A percentile compares a stretch with the other conserved stretches of the same genome.
phyloP scores from a whole-genome alignment of 2,113 vertebrate species.

The Hypomesus transpacificus region DNA sequence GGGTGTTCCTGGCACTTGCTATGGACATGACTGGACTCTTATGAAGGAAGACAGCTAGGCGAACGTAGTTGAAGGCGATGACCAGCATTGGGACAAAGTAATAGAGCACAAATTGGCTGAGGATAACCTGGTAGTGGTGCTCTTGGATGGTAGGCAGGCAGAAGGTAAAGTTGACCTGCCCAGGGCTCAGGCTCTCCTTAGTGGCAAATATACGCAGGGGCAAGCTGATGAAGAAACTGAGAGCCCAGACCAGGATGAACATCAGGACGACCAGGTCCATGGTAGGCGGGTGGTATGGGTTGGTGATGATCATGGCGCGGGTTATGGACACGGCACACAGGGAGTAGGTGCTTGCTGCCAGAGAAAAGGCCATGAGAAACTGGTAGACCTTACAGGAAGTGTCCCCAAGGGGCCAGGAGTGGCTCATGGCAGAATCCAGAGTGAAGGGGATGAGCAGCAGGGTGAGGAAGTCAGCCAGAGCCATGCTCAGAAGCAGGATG shows the following conservation, averaged over 20 bases:
- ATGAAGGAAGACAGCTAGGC: slow-evolving; percentile 67
- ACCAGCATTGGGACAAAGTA: slow-evolving; percentile 69
- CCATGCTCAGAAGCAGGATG: slow-evolving; percentile 72
- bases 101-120: slow-evolving; percentile 72
- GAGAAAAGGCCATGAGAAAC: slow-evolving; percentile 71
- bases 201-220: slow-evolving; percentile 65
- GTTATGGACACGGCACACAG: slow-evolving; percentile 74
- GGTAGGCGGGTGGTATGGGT: slow-evolving; percentile 61
- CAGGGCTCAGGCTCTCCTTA: slow-evolving; percentile 47
- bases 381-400: slow-evolving; percentile 74
- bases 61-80: slow-evolving; percentile 70
- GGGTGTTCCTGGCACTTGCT: slow-evolving; percentile 65
- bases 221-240: slow-evolving; percentile 71
- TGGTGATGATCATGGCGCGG: slow-evolving; percentile 65
- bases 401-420: slow-evolving; percentile 68
- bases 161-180: slow-evolving; percentile 54
- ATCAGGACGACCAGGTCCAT: slow-evolving; percentile 61
- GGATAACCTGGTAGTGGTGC: slow-evolving; percentile 68
- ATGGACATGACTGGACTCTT: slow-evolving; percentile 69
- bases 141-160: slow-evolving; percentile 66
- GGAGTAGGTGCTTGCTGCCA: slow-evolving; percentile 74
- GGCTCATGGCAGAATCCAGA: slow-evolving; percentile 61
- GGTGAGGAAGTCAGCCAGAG: slow-evolving; percentile 69
- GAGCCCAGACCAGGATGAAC: slow-evolving; percentile 66
- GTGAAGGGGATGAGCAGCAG: slow-evolving; percentile 73